phyloP scores from a whole-genome alignment of 1,140 invertebrate species.

The Rhysida immarginata region DNA sequence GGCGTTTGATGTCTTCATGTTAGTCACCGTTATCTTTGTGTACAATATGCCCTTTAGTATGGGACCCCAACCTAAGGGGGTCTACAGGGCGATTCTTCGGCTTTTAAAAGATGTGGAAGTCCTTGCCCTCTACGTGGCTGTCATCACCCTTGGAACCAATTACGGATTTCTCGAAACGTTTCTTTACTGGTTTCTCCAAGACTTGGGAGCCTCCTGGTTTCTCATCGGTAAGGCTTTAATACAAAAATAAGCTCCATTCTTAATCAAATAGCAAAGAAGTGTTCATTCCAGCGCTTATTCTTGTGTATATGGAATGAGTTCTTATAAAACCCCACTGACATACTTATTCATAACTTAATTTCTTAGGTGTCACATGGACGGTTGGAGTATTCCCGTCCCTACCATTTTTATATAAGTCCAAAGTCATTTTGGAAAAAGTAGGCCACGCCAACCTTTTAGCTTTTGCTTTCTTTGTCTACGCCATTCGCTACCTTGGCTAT shows the following conservation, averaged over 20 bases:
- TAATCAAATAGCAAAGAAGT: too few species aligned
- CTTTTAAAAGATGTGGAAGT: constrained; percentile 4
- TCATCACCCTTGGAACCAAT: constrained; percentile 38
- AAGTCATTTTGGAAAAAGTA: constrained; percentile 58
- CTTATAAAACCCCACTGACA: too few species aligned
- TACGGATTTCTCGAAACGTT: constrained; percentile 77
- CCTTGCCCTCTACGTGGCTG: background rate
- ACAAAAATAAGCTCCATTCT: background rate
- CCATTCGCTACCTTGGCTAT: constrained; percentile 57
- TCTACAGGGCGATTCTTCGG: background rate
- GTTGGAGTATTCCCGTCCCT: constrained; percentile 62
- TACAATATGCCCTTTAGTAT: background rate
- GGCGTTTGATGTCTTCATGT: background rate
- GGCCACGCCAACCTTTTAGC: constrained; percentile 68
- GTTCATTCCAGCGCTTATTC: too few species aligned
- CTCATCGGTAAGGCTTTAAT: constrained; percentile 53
- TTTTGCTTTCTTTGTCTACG: constrained; percentile 62
- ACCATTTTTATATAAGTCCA: constrained; percentile 61
- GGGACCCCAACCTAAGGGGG: background rate
- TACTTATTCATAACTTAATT: constrained; percentile 1
- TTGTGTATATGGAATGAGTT: too few species aligned
- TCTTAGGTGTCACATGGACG: constrained; percentile 54
- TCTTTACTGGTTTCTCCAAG: constrained; percentile 69
- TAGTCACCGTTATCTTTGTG: background rate
- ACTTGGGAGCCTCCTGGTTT: constrained; percentile 56